These are phyloP conservation scores for Chalcis sispes DNA, from an alignment of 2,888 invertebrate genomes.

Conservation along the genomic window DNA sequence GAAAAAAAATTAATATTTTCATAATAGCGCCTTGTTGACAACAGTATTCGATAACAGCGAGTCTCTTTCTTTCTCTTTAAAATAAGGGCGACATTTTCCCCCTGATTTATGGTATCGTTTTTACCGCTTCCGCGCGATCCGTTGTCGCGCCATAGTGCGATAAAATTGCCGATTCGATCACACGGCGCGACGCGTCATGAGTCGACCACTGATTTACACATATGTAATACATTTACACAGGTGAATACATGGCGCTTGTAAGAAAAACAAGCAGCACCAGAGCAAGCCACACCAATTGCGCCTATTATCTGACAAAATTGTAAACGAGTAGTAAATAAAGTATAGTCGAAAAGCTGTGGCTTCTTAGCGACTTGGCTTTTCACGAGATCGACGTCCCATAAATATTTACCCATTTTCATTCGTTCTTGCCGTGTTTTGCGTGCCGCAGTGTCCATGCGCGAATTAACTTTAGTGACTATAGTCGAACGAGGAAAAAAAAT, in stretches of 20 bases:
- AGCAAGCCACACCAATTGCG: neutral
- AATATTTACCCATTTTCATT: conserved; percentile 23
- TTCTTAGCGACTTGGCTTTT: neutral
- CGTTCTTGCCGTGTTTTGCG: conserved; percentile 7
- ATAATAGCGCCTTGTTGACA: too few relatives aligned
- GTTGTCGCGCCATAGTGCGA: neutral
- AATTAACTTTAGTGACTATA: too few relatives aligned
- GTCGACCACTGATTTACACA: too few relatives aligned
- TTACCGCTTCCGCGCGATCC: neutral
- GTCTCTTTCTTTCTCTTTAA: neutral
- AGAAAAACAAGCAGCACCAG: neutral
- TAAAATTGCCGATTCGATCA: neutral
- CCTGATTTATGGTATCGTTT: conserved; percentile 11
- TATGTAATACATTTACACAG: too few relatives aligned
- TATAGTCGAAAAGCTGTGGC: neutral
- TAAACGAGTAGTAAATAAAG: conserved; percentile 67
- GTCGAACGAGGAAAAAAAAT: too few relatives aligned
- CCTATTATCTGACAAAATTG: conserved; percentile 56
- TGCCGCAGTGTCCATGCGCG: too few relatives aligned
- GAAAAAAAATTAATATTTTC: too few relatives aligned
- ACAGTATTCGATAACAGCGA: too few relatives aligned
- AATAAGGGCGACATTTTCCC: conserved; percentile 5
- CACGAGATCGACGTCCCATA: neutral
- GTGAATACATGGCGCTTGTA: too few relatives aligned
- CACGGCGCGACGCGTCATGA: too few relatives aligned